A percentile compares a stretch with the other conserved stretches of the same genome.
Conservation (phyloP, 2,797 vertebrate genomes). For the Peromyscus aztecus region DNA sequence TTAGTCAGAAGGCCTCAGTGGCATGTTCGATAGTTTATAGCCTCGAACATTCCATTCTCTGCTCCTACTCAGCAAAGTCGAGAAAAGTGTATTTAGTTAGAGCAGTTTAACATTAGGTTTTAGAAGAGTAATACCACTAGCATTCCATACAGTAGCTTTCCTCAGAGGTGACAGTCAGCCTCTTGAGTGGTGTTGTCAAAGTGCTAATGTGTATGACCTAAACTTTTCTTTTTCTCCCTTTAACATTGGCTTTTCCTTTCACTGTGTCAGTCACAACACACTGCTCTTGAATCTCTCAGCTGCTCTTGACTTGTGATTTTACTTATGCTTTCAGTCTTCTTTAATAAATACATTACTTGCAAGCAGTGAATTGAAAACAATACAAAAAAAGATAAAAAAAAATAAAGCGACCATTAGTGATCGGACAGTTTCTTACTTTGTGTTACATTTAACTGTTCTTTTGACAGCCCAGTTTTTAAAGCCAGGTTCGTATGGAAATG, state of each 20-base stretch:
- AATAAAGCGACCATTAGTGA: constrained; percentile 94
- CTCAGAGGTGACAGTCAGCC: constrained; percentile 82
- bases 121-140: not conserved
- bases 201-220: constrained; percentile 90
- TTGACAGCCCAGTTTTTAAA: constrained; percentile 99
- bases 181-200: constrained; percentile 91
- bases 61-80: constrained; percentile 2
- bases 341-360: constrained; percentile 93
- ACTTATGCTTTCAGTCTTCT: constrained; percentile 92
- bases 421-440: constrained; percentile 99
- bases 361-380: constrained; percentile 94
- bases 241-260: constrained; percentile 89
- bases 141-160: constrained; percentile 40
- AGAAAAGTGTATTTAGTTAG: constrained; percentile 42
- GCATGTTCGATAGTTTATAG: constrained; percentile 40
- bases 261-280: constrained; percentile 92
- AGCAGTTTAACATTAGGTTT: constrained; percentile 42
- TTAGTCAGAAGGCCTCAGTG: constrained; percentile 16
- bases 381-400: constrained; percentile 86
- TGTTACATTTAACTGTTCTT: constrained; percentile 99
- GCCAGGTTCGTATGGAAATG: constrained; percentile 99
- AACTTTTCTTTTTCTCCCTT: constrained; percentile 86
- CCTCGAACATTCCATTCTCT: constrained; percentile 23
- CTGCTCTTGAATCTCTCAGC: constrained; percentile 92
- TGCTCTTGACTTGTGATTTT: constrained; percentile 92